Conservation (phyloP, 2,888 invertebrate species). For the Monoplex corrugatus region DNA sequence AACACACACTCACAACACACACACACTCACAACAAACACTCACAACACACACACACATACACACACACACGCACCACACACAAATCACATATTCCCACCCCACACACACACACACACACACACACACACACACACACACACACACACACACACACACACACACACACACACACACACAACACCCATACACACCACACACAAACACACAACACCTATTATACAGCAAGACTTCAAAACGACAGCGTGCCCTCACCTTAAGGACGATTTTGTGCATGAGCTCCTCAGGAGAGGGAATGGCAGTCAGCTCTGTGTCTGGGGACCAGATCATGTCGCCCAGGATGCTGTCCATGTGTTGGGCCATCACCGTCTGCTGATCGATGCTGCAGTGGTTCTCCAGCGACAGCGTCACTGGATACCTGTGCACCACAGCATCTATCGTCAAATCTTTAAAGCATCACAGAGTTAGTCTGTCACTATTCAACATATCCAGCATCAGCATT, state of each 20-base stretch:
- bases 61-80: not conserved
- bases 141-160: not conserved
- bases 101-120: not conserved
- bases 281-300: constrained; percentile 83
- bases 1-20: not conserved
- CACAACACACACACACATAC: not conserved
- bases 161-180: too few species aligned
- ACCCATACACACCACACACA: too few species aligned
- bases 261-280: constrained; percentile 82
- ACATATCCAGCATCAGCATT: too few species aligned
- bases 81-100: not conserved
- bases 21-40: not conserved
- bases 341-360: constrained; percentile 75
- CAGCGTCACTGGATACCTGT: constrained; percentile 80
- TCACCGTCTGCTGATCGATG: constrained; percentile 78
- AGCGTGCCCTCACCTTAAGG: constrained; percentile 81
- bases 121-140: not conserved
- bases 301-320: constrained; percentile 79
- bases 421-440: not conserved
- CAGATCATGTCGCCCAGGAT: constrained; percentile 81
- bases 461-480: too few species aligned
- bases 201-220: too few species aligned
- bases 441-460: too few species aligned
- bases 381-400: constrained; percentile 82
- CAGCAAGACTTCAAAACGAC: too few species aligned